These are phyloP conservation scores for Zaprionus capensis DNA, from an alignment of 1,140 invertebrate genomes.

Conservation along the genomic window DNA sequence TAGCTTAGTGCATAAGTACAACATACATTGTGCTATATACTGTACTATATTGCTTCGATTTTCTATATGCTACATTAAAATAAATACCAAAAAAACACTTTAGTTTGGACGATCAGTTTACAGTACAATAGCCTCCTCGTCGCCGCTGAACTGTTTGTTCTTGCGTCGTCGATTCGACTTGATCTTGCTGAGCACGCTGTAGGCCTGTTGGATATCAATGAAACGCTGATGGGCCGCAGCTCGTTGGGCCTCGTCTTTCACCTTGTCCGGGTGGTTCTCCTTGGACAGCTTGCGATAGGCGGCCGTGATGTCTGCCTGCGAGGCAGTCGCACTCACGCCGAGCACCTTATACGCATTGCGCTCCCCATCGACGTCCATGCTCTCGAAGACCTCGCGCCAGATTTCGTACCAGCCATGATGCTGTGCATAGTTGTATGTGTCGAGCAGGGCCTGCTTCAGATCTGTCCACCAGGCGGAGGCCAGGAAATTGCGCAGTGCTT, in stretches of 20 bases:
- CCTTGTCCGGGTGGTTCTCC: constrained; percentile 97
- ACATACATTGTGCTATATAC: background rate
- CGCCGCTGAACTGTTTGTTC: constrained; percentile 87
- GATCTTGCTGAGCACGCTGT: constrained; percentile 94
- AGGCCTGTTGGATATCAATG: constrained; percentile 96
- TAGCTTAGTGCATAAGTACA: background rate
- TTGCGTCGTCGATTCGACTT: constrained; percentile 89
- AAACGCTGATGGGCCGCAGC: constrained; percentile 92
- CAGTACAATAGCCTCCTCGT: constrained; percentile 70
- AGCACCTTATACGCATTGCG: constrained; percentile 95
- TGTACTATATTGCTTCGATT: background rate
- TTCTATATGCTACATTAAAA: background rate
- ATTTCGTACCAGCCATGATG: constrained; percentile 93
- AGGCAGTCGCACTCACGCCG: constrained; percentile 89
- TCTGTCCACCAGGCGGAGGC: constrained; percentile 93
- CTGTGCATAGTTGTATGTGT: constrained; percentile 90
- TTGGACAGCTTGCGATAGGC: constrained; percentile 92
- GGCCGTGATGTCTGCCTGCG: constrained; percentile 93
- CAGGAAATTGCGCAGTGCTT: constrained; percentile 95
- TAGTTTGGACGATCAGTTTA: constrained; percentile 15
- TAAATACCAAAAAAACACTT: constrained; percentile 1
- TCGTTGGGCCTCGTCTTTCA: constrained; percentile 88
- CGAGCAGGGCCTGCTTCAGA: constrained; percentile 89
- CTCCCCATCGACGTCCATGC: constrained; percentile 95
- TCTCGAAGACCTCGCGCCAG: constrained; percentile 93